A percentile compares a stretch with the other conserved stretches of the same genome.
These are phyloP conservation scores for Hyphantria cunea DNA, from an alignment of 1,140 invertebrate genomes.

Conservation along the genomic window DNA sequence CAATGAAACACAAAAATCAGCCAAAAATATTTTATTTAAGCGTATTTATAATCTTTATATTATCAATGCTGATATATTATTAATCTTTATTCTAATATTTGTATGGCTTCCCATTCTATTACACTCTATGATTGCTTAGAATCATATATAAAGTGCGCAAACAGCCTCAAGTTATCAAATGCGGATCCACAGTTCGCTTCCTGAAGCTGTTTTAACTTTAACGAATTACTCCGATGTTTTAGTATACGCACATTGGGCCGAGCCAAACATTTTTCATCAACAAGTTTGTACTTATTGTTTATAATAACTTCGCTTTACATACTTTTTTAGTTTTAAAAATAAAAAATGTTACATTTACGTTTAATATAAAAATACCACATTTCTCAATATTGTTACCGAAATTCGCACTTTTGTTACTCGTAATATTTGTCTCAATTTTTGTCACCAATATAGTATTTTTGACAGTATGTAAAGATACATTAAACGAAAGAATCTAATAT, in stretches of 20 bases:
- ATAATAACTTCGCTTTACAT: constrained; percentile 52
- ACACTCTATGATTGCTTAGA: constrained; percentile 51
- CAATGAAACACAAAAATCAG: constrained; percentile 73
- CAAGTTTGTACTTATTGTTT: constrained; percentile 71
- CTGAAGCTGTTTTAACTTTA: constrained; percentile 52
- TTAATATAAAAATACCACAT: constrained; percentile 73
- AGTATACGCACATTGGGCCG: constrained; percentile 59
- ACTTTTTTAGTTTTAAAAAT: constrained; percentile 54
- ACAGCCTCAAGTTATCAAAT: constrained; percentile 47
- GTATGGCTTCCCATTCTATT: constrained; percentile 70
- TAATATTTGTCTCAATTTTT: constrained; percentile 48
- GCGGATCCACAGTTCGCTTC: neutral
- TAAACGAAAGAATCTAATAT: constrained; percentile 30
- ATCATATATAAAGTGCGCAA: constrained; percentile 57
- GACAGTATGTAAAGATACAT: constrained; percentile 40
- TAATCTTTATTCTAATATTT: constrained; percentile 79
- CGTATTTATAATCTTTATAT: constrained; percentile 82
- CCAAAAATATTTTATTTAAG: constrained; percentile 83
- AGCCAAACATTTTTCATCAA: constrained; percentile 49
- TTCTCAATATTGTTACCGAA: constrained; percentile 60
- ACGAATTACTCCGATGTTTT: constrained; percentile 48
- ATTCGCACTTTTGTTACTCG: constrained; percentile 57
- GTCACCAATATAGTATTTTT: constrained; percentile 50
- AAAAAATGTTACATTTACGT: constrained; percentile 56
- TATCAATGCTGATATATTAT: constrained; percentile 80